These are phyloP conservation scores for Corvus moneduloides DNA, from an alignment of 2,113 vertebrate species.

Conservation along the genomic window DNA sequence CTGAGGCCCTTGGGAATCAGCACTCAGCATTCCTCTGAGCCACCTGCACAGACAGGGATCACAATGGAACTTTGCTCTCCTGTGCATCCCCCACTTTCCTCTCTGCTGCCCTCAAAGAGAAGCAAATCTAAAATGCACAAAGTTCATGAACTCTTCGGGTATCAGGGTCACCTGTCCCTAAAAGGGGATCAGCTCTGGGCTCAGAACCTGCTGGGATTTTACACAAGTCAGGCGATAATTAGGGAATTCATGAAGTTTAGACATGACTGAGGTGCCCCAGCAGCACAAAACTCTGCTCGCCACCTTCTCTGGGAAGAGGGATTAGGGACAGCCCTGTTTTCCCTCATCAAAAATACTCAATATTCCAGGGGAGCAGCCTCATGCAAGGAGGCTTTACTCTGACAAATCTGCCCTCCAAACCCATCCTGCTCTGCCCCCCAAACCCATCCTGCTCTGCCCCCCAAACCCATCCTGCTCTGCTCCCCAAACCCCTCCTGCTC, in stretches of 20 bases:
- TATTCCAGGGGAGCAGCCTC: background rate
- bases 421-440: background rate
- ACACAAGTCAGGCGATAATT: background rate
- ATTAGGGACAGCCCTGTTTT: background rate
- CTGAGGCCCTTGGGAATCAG: background rate
- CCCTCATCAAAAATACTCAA: background rate
- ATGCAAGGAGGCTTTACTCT: background rate
- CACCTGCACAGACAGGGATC: background rate
- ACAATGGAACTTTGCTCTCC: fast-evolving
- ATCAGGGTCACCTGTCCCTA: background rate
- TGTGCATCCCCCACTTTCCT: background rate
- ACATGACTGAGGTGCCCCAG: background rate
- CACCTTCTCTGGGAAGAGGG: background rate
- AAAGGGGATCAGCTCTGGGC: background rate
- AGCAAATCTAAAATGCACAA: background rate
- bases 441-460: background rate
- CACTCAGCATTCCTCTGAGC: background rate
- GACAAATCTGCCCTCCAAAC: background rate
- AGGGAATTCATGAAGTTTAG: background rate
- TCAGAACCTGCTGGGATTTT: background rate
- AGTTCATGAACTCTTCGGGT: background rate
- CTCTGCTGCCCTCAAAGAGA: background rate
- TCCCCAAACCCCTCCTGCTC: too few species aligned
- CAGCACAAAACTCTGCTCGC: background rate
- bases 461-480: too few species aligned